Evolutionary conservation across 2,888 invertebrate species (phyloP).

Genomic region (Agriotes lineatus): DNA sequence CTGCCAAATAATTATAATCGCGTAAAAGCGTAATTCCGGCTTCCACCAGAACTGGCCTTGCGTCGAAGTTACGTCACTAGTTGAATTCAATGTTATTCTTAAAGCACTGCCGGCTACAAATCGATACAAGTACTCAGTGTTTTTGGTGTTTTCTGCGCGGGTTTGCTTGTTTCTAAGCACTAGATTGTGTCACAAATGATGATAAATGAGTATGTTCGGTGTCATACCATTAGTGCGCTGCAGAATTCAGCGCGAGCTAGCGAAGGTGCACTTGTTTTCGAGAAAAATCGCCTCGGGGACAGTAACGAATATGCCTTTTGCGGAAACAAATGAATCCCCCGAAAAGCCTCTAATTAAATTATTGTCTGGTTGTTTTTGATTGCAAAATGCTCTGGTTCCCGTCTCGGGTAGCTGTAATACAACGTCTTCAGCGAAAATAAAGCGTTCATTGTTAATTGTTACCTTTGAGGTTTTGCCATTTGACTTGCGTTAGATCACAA

Average conservation of each 20-base stretch:
- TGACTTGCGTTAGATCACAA: background rate
- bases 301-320: slow-evolving; percentile 2
- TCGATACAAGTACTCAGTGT: background rate
- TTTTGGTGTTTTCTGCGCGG: slow-evolving; percentile 14
- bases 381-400: background rate
- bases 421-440: background rate
- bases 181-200: slow-evolving; percentile 23
- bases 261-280: slow-evolving; percentile 1
- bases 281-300: background rate
- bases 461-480: background rate
- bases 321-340: background rate
- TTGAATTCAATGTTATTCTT: background rate
- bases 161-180: slow-evolving; percentile 13
- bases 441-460: background rate
- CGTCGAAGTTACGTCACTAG: background rate
- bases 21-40: too few relatives aligned
- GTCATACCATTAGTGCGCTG: slow-evolving; percentile 22
- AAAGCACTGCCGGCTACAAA: background rate
- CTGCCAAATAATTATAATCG: too few relatives aligned
- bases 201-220: slow-evolving; percentile 26
- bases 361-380: background rate
- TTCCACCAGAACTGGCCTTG: too few relatives aligned
- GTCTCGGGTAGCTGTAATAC: background rate
- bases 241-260: slow-evolving; percentile 1
- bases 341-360: background rate